Conservation (phyloP, 2,888 invertebrate genomes). For the Prosapia bicincta region DNA sequence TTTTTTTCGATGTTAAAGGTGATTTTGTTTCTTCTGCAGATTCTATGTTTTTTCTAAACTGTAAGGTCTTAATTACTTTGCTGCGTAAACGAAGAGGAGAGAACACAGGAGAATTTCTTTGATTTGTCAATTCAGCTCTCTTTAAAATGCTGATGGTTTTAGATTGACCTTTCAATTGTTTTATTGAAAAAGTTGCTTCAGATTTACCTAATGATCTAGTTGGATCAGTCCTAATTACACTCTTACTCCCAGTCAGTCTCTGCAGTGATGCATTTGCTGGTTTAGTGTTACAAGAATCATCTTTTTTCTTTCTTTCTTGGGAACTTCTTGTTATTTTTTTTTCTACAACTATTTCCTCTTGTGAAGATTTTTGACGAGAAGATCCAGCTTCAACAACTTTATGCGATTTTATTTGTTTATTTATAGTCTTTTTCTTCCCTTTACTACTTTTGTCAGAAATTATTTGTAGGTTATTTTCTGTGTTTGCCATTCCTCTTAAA, state of each 20-base stretch:
- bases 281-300: neutral
- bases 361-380: neutral
- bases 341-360: neutral
- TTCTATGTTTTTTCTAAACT: neutral
- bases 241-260: neutral
- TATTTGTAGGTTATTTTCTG: neutral
- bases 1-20: neutral
- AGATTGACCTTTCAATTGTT: too few relatives aligned
- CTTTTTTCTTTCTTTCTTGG: neutral
- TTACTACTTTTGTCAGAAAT: neutral
- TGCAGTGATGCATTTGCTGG: neutral
- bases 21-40: neutral
- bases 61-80: neutral
- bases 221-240: neutral
- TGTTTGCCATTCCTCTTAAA: neutral
- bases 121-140: neutral
- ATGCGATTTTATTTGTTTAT: neutral
- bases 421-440: neutral
- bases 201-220: neutral
- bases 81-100: neutral
- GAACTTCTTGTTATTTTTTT: neutral
- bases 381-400: neutral
- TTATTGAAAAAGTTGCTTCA: too few relatives aligned
- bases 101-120: neutral
- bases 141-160: too few relatives aligned